Evolutionary conservation across 2,797 vertebrate genomes (phyloP).

Genomic region (Notoglanidium macrostoma): DNA sequence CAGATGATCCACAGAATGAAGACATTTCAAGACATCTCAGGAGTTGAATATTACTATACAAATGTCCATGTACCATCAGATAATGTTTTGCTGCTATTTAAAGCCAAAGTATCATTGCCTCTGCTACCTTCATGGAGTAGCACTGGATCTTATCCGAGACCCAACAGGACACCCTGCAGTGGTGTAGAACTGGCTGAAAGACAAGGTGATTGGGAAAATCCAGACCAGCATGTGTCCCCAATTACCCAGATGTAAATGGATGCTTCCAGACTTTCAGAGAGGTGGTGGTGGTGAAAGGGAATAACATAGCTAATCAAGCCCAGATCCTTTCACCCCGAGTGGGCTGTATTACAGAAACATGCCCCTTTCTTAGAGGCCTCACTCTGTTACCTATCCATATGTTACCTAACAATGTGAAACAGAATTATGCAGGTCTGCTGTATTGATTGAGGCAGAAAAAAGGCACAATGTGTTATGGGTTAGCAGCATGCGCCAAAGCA

Average conservation of each 20-base stretch:
- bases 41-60: constrained; percentile 37
- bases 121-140: constrained; percentile 55
- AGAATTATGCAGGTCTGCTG: constrained; percentile 47
- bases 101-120: constrained; percentile 36
- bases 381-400: constrained; percentile 48
- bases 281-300: constrained; percentile 64
- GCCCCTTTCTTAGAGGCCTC: constrained; percentile 23
- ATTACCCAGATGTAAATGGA: constrained; percentile 72
- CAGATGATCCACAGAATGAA: constrained; percentile 56
- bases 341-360: constrained; percentile 36
- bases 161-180: constrained; percentile 62
- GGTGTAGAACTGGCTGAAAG: constrained; percentile 43
- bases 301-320: constrained; percentile 69
- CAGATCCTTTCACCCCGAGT: constrained; percentile 60
- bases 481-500: constrained; percentile 41
- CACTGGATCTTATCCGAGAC: constrained; percentile 71
- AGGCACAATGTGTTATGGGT: constrained; percentile 54
- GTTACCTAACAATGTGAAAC: constrained; percentile 45
- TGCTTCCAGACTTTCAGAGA: constrained; percentile 63
- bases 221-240: constrained; percentile 74
- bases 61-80: constrained; percentile 26
- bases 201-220: constrained; percentile 57
- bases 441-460: constrained; percentile 48
- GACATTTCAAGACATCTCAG: constrained; percentile 54
- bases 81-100: background rate